Base-by-base conservation (phyloP, 1,140 invertebrate genomes). In the Leptinotarsa texana region DNA sequence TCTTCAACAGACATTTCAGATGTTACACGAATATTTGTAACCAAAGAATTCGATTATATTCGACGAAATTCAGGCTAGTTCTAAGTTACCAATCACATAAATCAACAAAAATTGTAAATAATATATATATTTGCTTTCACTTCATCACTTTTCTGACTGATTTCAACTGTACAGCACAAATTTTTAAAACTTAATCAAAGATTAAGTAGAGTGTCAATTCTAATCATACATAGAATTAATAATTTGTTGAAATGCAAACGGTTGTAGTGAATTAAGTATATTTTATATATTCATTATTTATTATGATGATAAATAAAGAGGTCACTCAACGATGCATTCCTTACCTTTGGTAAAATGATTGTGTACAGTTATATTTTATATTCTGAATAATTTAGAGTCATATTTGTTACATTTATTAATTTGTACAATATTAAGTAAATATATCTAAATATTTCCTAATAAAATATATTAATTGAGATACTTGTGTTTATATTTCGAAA, bases 121-220 rank as follows among this genome's bases (percentile, higher is more conserved):
- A 42, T 42, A 42, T 42, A 42, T 42, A 11, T 42, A 42, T 57
- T 15, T 57, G 51, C 1, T 57, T 57, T 57, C 6, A n/a, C 51
- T 57, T 57, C n/a, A 15, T 57, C 51, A 57, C 51, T 74, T 69
- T 67, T 63, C 70, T 74, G 74, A 74, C 74, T 74, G 74, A 74
- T 74, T 74, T 63, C 49, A 57, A 57, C 51, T 57, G 51, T 57
- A 57, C 51, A 17, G 51, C 51, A 57, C 51, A 57, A 68, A 74
- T 70, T 69, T 74, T 61, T 57, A 42, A 42, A 74, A 69, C 51
- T 63, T 68, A 74, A 51, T 70, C 66, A 24, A 69, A 57, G 22
- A 67, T 67, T 67, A 42, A 42, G 65, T 42, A 63, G 76, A 77
- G 76, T 77, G 76, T 77, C 51, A 47, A 75, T 57, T 77, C 76